Conservation (phyloP, 2,113 vertebrate species). For the Mustela nigripes region DNA sequence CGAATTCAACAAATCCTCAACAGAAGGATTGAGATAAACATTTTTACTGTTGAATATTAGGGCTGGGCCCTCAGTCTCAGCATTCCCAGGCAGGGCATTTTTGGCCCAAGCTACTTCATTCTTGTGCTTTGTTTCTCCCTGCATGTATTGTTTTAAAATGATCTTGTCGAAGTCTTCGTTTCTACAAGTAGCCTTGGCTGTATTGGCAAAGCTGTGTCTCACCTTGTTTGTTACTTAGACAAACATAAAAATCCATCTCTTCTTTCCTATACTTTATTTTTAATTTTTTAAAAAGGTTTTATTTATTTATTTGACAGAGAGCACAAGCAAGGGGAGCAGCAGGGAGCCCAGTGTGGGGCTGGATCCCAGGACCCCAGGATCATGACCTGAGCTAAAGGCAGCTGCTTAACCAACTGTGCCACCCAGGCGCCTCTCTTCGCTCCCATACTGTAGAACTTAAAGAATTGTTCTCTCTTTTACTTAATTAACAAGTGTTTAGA, state of each 20-base stretch:
- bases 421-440: background rate
- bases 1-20: background rate
- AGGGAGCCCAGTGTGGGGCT: background rate
- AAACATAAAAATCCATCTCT: background rate
- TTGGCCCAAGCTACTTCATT: background rate
- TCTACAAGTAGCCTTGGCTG: background rate
- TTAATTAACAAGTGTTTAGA: background rate
- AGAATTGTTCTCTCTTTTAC: background rate
- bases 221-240: background rate
- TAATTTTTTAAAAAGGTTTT: background rate
- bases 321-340: background rate
- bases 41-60: background rate
- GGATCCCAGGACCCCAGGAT: background rate
- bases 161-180: background rate
- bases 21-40: background rate
- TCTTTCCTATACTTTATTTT: background rate
- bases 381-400: background rate
- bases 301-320: background rate
- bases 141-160: background rate
- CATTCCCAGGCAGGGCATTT: background rate
- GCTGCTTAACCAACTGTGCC: background rate
- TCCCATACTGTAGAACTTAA: background rate
- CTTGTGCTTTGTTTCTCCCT: background rate
- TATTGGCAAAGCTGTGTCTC: background rate
- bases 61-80: background rate